Base-by-base conservation (phyloP, 2,797 vertebrate genomes). In the Pseudotriccus pelzelni region DNA sequence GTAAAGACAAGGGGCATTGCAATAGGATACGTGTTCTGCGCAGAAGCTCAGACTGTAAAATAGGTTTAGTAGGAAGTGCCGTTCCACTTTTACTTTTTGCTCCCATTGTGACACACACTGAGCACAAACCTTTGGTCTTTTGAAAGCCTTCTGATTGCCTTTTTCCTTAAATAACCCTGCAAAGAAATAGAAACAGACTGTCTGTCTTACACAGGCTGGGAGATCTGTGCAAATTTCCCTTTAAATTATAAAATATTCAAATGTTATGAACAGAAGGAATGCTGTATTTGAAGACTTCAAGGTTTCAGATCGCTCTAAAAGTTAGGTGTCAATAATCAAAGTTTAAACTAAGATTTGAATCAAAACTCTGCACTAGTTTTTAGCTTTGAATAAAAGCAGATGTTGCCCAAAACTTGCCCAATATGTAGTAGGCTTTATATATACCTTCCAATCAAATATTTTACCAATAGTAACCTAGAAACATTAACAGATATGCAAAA, bases 121-220 rank as follows among this genome's bases (percentile, higher is more conserved):
- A 75, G 59, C 39, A 88, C 47, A 87, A 93, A 69, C 25, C 44
- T 91, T 79, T 90, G 55, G 85, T 84, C 83, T 94, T 96, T 94
- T 76, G 59, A 81, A 90, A 84, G 17, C n/a, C 27, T 87, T 8
- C 47, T 76, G 25, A 55, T 66, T 93, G 32, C 52, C 30, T 84
- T 92, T 79, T 59, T 82, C 25, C 28, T 63, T 82, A 84, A 79
- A n/a, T 23, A 58, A 19, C 47, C 52, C 62, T 50, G 24, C 30
- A 43, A 43, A n/a, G 75, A 84, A 75, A 85, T 21, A 89, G 74
- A 87, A 93, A 63, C 36, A 28, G 25, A 41, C 10, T 11, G 16
- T 28, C 37, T 79, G 34, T 85, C 0, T 52, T 74, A 60, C 59
- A 56, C 16, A 39, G 32, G 2, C 28, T 2, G 14, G 28, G 52